Evolutionary conservation across 2,888 invertebrate species (phyloP), one percentile per base, ranked within the genome.

Genomic region (Oscheius myriophilus): DNA sequence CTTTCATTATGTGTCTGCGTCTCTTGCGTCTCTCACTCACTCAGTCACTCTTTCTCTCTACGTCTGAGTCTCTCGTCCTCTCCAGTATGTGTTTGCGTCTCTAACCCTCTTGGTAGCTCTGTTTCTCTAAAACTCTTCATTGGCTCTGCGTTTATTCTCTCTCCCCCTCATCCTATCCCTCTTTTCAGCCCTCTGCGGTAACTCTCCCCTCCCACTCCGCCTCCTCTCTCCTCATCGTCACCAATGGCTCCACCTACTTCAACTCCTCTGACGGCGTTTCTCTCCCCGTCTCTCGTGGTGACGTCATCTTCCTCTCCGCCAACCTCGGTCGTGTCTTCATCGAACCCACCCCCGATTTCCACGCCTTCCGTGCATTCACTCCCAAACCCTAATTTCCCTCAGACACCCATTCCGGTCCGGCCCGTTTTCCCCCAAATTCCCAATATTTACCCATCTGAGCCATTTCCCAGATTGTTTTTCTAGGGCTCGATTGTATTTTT

Each of bases 301-400:
- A 78, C 61, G 78, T 83, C 18, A 43, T 79, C 18, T 83, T 84
- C 68, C 45, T 83, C 16, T 59, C 75, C 45, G 76, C 76, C 11
- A 61, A 63, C 4, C 4, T 9, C 33, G 33, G 33, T 33, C 33
- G 4, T 9, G 26, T 61, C 14, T 52, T 71, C 46, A 45, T 63
- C 46, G 70, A 66, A 14, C 39, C 73, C 12, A 67, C 73, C 43
- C 61, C 69, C 23, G 82, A 82, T 57, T 82, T 84, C 58, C 57
- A 72, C 12, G 78, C 82, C 11, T 84, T 77, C 69, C 73, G 84
- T 42, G 84, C 84, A 1, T 84, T 78, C 65, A 81, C 79, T 11
- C 84, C 84, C 18, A 63, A 52, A 53, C 16, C 11, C 9, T 33
- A 33, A 33, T 3, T 33, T 3, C 3, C 3, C 9, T 33, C 9